Conservation (phyloP, 2,113 vertebrate species). For the Cyprinodon variegatus region DNA sequence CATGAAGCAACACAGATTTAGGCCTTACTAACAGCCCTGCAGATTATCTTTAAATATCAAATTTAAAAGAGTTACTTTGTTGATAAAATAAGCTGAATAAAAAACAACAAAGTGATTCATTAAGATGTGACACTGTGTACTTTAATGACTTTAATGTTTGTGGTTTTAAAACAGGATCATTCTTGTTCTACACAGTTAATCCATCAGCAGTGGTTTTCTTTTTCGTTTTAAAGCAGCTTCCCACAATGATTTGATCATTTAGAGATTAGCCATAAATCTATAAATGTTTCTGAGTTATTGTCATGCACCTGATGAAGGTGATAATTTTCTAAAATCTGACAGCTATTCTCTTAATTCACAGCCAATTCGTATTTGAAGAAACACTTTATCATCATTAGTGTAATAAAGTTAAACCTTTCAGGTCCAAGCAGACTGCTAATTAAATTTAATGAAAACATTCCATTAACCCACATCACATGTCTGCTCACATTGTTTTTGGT, state of each 20-base stretch:
- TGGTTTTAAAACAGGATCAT: not conserved
- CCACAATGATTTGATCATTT: not conserved
- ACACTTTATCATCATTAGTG: not conserved
- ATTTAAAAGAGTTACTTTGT: no score
- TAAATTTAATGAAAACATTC: slow-evolving; percentile 21
- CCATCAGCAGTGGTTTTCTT: not conserved
- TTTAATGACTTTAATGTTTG: not conserved
- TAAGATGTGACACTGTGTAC: not conserved
- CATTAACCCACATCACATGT: not conserved
- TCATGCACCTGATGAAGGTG: no score
- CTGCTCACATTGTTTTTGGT: not conserved
- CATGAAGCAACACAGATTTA: no score
- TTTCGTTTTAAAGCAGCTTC: no score
- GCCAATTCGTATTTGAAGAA: no score
- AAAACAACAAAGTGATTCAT: no score
- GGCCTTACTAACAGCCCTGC: no score
- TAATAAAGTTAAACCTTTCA: not conserved
- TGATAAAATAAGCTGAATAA: no score
- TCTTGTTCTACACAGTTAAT: not conserved
- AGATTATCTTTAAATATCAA: no score
- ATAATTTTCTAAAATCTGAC: no score
- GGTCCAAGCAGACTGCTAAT: slow-evolving; percentile 14
- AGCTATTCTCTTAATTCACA: no score
- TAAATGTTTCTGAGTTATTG: not conserved
- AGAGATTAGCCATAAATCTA: not conserved